These are phyloP conservation scores for Ormyrus rosae DNA, from an alignment of 2,888 invertebrate genomes.

Conservation along the genomic window DNA sequence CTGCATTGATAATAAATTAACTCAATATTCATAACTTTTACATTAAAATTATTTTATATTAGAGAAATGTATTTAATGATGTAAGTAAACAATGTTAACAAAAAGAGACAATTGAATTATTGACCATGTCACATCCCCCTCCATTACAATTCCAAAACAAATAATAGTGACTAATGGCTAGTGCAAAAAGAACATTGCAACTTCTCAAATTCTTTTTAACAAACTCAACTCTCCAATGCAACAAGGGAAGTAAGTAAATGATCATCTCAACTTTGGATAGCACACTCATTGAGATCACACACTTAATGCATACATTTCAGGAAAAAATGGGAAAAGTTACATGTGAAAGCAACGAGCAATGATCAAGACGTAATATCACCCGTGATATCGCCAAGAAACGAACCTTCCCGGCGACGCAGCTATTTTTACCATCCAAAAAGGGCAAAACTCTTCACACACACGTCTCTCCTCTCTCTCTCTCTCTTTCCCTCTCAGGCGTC, in stretches of 20 bases:
- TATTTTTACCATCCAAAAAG: constrained; percentile 54
- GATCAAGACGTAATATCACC: constrained; percentile 7
- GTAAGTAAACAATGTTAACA: neutral
- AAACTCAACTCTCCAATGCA: neutral
- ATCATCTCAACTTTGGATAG: constrained; percentile 7
- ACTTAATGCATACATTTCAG: constrained; percentile 1
- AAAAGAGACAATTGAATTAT: neutral
- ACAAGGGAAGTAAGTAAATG: neutral
- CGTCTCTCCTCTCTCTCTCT: constrained; percentile 1
- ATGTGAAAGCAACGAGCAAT: constrained; percentile 25
- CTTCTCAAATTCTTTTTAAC: neutral
- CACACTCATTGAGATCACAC: constrained; percentile 29
- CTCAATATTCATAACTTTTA: no score
- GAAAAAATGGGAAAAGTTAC: constrained; percentile 20
- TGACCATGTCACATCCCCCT: neutral
- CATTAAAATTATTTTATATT: neutral
- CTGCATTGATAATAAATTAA: no score
- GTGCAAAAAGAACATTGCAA: neutral
- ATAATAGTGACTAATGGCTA: neutral
- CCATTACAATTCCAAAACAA: constrained; percentile 12
- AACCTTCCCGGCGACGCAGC: constrained; percentile 46
- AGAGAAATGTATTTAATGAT: neutral
- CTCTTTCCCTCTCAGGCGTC: constrained; percentile 12
- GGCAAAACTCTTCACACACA: constrained; percentile 42
- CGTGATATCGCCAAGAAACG: constrained; percentile 21